Evolutionary conservation across 37 sponge, comb jelly and placozoan genomes (phyloP).

Genomic region (Haliclona indistincta): DNA sequence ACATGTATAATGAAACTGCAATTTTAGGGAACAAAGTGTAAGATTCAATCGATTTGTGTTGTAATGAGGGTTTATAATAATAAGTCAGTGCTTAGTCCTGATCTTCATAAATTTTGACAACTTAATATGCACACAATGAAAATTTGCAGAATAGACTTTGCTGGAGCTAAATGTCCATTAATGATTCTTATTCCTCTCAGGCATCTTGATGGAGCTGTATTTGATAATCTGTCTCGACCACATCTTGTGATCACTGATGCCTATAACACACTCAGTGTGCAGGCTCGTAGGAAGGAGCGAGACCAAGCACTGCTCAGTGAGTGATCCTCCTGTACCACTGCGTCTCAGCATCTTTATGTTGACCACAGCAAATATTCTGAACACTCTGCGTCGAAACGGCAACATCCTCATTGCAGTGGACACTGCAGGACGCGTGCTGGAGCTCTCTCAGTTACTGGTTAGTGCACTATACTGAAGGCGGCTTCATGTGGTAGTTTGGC

Average conservation of each 20-base stretch:
- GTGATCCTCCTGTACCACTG: conserved; percentile 4
- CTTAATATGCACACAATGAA: too few relatives aligned
- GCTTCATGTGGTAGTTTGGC: too few relatives aligned
- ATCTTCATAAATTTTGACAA: too few relatives aligned
- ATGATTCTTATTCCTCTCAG: conserved; percentile 17
- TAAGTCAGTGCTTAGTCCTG: too few relatives aligned
- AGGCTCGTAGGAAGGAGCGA: conserved; percentile 90
- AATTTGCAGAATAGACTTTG: neutral
- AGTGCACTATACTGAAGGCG: conserved; percentile 7
- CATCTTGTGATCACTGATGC: conserved; percentile 96
- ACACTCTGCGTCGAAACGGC: conserved; percentile 87
- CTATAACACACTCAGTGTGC: conserved; percentile 87
- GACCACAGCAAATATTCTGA: conserved; percentile 80
- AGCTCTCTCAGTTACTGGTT: conserved; percentile 93
- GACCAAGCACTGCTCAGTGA: conserved; percentile 92
- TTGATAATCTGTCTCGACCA: conserved; percentile 87
- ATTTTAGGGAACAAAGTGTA: neutral
- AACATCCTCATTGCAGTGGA: conserved; percentile 97
- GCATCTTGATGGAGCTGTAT: conserved; percentile 93
- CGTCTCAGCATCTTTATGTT: neutral
- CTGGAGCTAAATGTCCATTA: neutral
- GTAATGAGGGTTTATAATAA: too few relatives aligned
- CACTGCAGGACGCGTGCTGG: conserved; percentile 96
- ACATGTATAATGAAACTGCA: too few relatives aligned
- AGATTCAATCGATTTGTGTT: too few relatives aligned